A percentile compares a stretch with the other conserved stretches of the same genome.
These are phyloP conservation scores for Chelonoidis abingdonii DNA, from an alignment of 2,113 vertebrate species.

Conservation along the genomic window DNA sequence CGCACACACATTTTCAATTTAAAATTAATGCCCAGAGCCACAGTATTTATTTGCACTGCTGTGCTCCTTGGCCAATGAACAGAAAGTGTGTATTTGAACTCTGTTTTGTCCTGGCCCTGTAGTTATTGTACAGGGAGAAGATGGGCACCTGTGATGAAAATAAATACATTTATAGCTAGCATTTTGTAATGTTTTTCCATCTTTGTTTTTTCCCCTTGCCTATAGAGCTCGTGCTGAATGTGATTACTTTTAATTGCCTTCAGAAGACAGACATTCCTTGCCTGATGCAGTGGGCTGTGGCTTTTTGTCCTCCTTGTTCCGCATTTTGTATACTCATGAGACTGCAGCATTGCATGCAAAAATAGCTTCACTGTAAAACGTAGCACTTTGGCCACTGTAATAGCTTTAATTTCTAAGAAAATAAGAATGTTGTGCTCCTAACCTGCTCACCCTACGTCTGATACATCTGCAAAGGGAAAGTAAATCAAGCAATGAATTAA, in stretches of 20 bases:
- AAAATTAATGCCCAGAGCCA: not conserved
- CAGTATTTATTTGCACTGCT: fast-evolving
- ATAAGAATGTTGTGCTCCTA: not conserved
- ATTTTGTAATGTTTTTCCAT: not conserved
- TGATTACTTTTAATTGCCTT: slow-evolving; percentile 5
- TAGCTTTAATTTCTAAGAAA: slow-evolving; percentile 17
- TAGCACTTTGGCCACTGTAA: not conserved
- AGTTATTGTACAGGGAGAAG: not conserved
- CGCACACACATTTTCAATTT: not conserved
- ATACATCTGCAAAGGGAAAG: not conserved
- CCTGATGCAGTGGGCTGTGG: not conserved
- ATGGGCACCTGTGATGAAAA: not conserved
- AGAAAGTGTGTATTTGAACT: not conserved
- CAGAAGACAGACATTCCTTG: not conserved
- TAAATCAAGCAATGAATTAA: not conserved
- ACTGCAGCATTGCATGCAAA: slow-evolving; percentile 23
- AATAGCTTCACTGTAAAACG: not conserved
- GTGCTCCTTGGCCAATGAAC: not conserved
- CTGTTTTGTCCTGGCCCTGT: not conserved
- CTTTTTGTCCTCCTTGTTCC: slow-evolving; percentile 41
- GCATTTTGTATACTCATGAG: slow-evolving; percentile 22
- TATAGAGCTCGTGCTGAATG: not conserved
- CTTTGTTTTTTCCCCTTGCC: not conserved
- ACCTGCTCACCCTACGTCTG: not conserved
- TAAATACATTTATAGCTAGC: not conserved